Base-by-base conservation (phyloP, 35 echinoderm and acorn worm genomes). In the Amphiura filiformis region DNA sequence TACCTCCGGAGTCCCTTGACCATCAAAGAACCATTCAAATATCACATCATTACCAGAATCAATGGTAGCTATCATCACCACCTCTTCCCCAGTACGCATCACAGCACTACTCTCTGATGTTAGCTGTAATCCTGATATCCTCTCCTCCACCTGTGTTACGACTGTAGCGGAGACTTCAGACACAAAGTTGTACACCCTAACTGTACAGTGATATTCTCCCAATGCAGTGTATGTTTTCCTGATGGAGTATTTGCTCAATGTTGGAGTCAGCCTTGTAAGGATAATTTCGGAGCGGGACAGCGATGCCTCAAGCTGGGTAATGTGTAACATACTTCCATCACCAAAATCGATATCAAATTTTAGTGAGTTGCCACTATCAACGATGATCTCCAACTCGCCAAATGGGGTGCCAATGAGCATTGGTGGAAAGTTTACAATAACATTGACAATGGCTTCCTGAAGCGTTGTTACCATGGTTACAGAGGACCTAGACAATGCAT, bases 1-100 rank as follows among this genome's bases (percentile, higher is more conserved):
- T n/a, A n/a, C n/a, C n/a, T n/a, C n/a, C n/a, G n/a, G n/a, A n/a
- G n/a, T n/a, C n/a, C n/a, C n/a, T n/a, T n/a, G n/a, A n/a, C 94
- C 96, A 64, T 79, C 39, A 77, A 99, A 99, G 34, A 94, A 40
- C 96, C 96, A 99, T 9, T 80, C 41, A 84, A 93, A 99, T 1
- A 82, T 23, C 31, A 99, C 77, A 23, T 93, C 90, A 31, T 75
- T 95, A 13, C 96, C 96, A 26, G 84, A 85, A 28, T 39, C 35
- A 32, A 95, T 86, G 0, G 83, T 78, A 26, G 96, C 93, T 31
- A 56, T 57, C 77, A 99, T 34, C 7, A 76, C 76, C 0, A 99
- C 81, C 30, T 86, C 61, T 9, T 84, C 78, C 18, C 49, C 57
- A 26, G 70, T 85, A 12, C 86, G 52, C 14, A 99, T 78, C 9